phyloP scores from a whole-genome alignment of 2,888 invertebrate genomes.

The Heliconius charithonia region DNA sequence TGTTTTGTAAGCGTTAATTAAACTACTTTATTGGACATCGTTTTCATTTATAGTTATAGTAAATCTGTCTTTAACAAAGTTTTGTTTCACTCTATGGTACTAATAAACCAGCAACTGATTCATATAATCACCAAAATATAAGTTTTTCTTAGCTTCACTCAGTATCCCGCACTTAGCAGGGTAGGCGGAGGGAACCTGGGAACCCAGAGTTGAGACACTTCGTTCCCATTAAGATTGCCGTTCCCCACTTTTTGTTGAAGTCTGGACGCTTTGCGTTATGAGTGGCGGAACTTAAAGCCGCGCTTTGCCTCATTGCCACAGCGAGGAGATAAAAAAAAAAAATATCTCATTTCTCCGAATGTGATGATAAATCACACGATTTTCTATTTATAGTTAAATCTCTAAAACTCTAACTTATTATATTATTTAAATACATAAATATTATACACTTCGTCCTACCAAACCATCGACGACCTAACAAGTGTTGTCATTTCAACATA shows the following conservation, averaged over 20 bases:
- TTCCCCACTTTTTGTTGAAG: too few relatives aligned
- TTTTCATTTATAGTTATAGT: conserved; percentile 7
- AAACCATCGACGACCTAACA: neutral
- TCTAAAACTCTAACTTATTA: neutral
- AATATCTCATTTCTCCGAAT: too few relatives aligned
- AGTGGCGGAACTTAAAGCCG: too few relatives aligned
- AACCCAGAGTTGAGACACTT: too few relatives aligned
- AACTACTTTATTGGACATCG: conserved; percentile 28
- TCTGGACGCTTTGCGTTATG: too few relatives aligned
- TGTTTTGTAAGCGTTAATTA: conserved; percentile 18
- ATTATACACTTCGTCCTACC: neutral
- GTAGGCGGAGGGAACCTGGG: too few relatives aligned
- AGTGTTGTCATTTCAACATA: conserved; percentile 44
- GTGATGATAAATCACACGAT: neutral
- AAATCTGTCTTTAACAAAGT: conserved; percentile 3
- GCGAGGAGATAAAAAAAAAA: too few relatives aligned
- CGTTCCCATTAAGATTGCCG: too few relatives aligned
- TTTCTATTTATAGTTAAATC: neutral
- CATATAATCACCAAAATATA: too few relatives aligned
- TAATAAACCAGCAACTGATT: neutral
- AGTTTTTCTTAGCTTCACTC: too few relatives aligned
- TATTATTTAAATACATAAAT: neutral
- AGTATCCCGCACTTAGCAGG: too few relatives aligned
- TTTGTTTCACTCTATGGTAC: neutral
- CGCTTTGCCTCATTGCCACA: too few relatives aligned